phyloP scores from a whole-genome alignment of 2,113 vertebrate species.

The Euleptes europaea region DNA sequence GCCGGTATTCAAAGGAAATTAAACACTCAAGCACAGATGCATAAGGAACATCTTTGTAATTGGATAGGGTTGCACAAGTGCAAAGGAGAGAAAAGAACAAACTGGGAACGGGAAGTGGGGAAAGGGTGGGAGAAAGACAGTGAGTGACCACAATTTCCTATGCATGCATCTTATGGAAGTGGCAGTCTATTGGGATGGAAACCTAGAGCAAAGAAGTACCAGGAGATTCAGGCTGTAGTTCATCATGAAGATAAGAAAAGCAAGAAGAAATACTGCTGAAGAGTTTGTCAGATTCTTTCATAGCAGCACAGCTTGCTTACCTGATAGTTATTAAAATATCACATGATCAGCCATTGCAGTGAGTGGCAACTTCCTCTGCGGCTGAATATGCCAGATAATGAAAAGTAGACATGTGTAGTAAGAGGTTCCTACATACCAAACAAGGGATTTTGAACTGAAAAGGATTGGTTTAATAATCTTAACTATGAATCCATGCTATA shows the following conservation, averaged over 20 bases:
- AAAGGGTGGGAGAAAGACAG: not conserved
- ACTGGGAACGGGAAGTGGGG: not conserved
- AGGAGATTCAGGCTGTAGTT: not conserved
- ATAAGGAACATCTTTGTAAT: not conserved
- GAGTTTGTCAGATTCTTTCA: conserved; percentile 5
- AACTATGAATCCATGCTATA: not conserved
- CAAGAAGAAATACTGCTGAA: not conserved
- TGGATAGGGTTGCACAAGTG: not conserved
- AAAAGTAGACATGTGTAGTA: not conserved
- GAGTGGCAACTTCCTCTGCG: not conserved
- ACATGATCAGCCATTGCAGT: not conserved
- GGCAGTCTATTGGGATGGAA: not conserved
- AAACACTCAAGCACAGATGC: not conserved
- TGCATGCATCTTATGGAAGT: not conserved
- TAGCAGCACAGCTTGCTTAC: not conserved
- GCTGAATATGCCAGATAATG: not conserved
- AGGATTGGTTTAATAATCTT: not conserved
- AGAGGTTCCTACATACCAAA: not conserved
- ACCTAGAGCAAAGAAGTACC: not conserved
- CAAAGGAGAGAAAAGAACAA: not conserved
- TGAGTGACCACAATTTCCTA: not conserved
- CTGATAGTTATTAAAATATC: conserved; percentile 3
- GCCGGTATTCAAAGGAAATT: not conserved
- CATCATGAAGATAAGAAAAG: conserved; percentile 1
- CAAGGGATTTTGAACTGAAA: not conserved